phyloP scores from a whole-genome alignment of 2,113 vertebrate species.

The Prunella fulvescens region DNA sequence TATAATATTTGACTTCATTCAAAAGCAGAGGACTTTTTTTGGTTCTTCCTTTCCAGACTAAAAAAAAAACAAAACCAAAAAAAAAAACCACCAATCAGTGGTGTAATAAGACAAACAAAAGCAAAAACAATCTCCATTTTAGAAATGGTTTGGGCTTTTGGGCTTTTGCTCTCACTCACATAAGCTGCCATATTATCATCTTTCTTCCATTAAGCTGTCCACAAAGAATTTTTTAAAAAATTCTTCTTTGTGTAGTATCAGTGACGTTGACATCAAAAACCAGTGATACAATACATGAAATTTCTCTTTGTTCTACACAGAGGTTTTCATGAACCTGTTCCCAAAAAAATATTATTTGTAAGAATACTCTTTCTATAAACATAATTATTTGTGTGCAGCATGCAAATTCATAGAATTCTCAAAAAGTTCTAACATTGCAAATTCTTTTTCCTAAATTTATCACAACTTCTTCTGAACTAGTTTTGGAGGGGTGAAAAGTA shows the following conservation, averaged over 20 bases:
- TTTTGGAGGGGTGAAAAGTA: neutral
- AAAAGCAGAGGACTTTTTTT: neutral
- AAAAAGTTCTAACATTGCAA: neutral
- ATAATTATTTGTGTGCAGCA: neutral
- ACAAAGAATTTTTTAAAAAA: neutral
- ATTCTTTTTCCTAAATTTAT: neutral
- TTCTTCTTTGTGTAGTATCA: neutral
- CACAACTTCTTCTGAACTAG: neutral
- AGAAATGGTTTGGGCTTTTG: neutral
- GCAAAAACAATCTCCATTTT: neutral
- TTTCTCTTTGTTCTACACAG: neutral
- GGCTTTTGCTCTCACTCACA: neutral
- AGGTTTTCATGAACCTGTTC: neutral
- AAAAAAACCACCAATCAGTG: neutral
- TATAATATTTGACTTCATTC: neutral
- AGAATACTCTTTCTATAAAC: neutral
- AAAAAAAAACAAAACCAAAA: neutral
- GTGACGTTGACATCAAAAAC: neutral
- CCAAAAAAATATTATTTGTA: neutral
- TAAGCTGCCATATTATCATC: neutral
- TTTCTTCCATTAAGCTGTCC: neutral
- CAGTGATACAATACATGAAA: neutral
- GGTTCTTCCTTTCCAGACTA: neutral
- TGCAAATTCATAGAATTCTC: neutral
- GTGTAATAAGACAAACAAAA: neutral